phyloP scores from a whole-genome alignment of 2,113 vertebrate genomes.

The Protobothrops flavoviridis region DNA sequence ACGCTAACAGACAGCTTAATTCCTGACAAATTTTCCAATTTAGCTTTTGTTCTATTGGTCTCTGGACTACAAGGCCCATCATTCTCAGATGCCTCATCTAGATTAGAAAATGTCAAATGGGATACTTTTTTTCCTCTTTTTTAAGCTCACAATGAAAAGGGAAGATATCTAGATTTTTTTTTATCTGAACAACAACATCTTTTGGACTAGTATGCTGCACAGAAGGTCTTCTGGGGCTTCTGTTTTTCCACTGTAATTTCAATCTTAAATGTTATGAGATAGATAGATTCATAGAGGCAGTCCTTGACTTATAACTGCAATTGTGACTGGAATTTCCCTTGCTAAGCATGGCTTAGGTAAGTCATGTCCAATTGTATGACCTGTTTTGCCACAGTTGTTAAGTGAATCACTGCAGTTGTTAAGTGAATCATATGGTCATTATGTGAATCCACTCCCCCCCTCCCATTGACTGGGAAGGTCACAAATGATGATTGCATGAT shows the following conservation, averaged over 20 bases:
- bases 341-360: background rate
- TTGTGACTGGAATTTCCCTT: background rate
- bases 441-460: background rate
- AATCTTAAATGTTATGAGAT: background rate
- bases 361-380: background rate
- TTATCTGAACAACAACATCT: background rate
- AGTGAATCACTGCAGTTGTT: background rate
- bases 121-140: background rate
- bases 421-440: background rate
- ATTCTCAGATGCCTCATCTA: background rate
- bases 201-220: background rate
- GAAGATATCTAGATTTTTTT: background rate
- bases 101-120: background rate
- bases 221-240: background rate
- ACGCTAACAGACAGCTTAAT: background rate
- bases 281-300: background rate
- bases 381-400: background rate
- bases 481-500: background rate
- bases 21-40: background rate
- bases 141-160: background rate
- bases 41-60: background rate
- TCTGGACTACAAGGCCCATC: background rate
- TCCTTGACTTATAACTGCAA: background rate
- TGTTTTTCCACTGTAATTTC: background rate
- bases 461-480: background rate